Evolutionary conservation across 2,113 vertebrate genomes (phyloP).

Genomic region (Ageneiosus marmoratus): DNA sequence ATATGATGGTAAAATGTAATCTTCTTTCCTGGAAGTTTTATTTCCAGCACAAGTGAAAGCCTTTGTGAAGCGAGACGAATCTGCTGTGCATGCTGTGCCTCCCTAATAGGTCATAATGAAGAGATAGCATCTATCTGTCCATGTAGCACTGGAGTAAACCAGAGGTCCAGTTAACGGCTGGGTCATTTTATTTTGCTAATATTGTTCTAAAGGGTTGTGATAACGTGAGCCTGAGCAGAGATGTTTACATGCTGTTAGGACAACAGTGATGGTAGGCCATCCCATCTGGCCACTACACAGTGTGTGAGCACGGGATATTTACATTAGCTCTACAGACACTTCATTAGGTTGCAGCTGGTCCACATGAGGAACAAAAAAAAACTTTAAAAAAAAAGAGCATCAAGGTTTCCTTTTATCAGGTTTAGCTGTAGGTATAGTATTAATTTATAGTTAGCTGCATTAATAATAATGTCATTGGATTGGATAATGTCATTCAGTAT

Average conservation of each 20-base stretch:
- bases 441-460: neutral
- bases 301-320: constrained; percentile 53
- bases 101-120: constrained; percentile 36
- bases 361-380: neutral
- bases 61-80: neutral
- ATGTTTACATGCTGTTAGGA: constrained; percentile 49
- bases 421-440: neutral
- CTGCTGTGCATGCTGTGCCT: constrained; percentile 5
- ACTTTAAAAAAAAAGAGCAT: neutral
- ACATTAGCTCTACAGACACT: constrained; percentile 39
- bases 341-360: constrained; percentile 48
- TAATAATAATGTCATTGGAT: neutral
- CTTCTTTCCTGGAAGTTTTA: neutral
- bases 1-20: constrained; percentile 20
- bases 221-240: constrained; percentile 23
- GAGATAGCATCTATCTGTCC: constrained; percentile 33
- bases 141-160: constrained; percentile 17
- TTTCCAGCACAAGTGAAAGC: constrained; percentile 5
- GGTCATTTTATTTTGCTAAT: constrained; percentile 28
- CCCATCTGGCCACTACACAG: constrained; percentile 39
- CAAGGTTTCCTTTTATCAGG: neutral
- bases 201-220: constrained; percentile 36
- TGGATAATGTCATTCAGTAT: neutral
- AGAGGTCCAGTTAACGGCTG: constrained; percentile 1
- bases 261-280: constrained; percentile 29